Evolutionary conservation across 2,888 invertebrate species (phyloP), one percentile per base, ranked within the genome.

Genomic region (Galeruca laticollis): DNA sequence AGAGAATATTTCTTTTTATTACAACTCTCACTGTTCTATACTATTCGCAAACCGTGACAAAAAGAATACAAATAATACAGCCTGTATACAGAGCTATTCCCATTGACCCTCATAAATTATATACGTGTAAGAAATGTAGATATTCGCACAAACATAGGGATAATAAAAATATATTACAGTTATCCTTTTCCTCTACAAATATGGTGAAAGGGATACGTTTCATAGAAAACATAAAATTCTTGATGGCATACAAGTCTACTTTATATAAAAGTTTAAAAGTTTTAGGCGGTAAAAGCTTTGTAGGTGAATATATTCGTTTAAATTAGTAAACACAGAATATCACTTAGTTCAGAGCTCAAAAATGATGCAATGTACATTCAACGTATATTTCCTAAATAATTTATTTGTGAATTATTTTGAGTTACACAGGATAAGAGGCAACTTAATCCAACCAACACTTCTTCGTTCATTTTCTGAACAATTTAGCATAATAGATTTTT

Each of bases 141-240:
- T 40, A n/a, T 40, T 40, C 1, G 13, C n/a, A 3, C 4, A 9
- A 2, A 11, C n/a, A 11, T 40, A 4, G 5, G n/a, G 40, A 40
- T 11, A 40, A 40, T 33, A 33, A 40, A 13, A 1, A 40, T 13
- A 40, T 13, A 4, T 40, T 43, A 15, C 43, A 43, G 43, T 15
- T 43, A n/a, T 43, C n/a, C n/a, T 43, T 43, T 43, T 43, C 33
- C n/a, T 15, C n/a, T n/a, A 43, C n/a, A 13, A 43, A 43, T n/a
- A 1, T n/a, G 0, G 15, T 43, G n/a, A 15, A 43, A 43, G 15
- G 1, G 43, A 43, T 13, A 43, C 43, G 15, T 43, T 43, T 43
- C n/a, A 15, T 43, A 13, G 5, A 43, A 13, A 4, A 43, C 43
- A 43, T 43, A 43, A 43, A 43, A 43, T 43, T n/a, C 43, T n/a